Conservation (phyloP, 2,113 vertebrate genomes). For the Pleuronectes platessa region DNA sequence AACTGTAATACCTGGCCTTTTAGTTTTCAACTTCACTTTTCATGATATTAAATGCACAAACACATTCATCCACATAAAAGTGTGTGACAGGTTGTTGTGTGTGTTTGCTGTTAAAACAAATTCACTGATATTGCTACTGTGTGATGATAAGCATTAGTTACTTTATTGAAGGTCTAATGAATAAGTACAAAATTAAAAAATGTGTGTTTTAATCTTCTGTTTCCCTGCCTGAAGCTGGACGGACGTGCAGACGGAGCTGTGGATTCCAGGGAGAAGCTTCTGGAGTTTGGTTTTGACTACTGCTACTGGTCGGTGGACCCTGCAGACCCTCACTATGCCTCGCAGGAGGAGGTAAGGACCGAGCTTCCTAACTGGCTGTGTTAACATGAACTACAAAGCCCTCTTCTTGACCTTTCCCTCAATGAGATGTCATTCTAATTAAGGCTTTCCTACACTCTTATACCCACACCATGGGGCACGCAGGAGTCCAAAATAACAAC, state of each 20-base stretch:
- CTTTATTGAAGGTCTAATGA: neutral
- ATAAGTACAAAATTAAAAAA: neutral
- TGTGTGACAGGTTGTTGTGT: neutral
- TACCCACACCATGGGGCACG: too few relatives aligned
- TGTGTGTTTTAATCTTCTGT: neutral
- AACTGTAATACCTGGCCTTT: neutral
- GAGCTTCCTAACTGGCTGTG: neutral
- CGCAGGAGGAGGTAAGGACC: constrained; percentile 92
- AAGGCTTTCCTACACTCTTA: neutral
- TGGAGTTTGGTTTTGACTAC: constrained; percentile 96
- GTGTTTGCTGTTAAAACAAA: neutral
- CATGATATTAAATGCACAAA: neutral
- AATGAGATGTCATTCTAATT: neutral
- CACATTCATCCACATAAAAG: neutral
- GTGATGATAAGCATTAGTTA: neutral
- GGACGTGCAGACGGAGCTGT: constrained; percentile 80
- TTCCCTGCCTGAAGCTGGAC: constrained; percentile 82
- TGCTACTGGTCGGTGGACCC: constrained; percentile 97
- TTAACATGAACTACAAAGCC: neutral
- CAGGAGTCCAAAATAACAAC: neutral
- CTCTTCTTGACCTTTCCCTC: neutral
- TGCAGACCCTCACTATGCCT: constrained; percentile 88
- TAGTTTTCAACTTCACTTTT: neutral
- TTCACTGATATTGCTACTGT: neutral
- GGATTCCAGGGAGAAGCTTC: constrained; percentile 88